Base-by-base conservation (phyloP, 1,140 invertebrate genomes). In the Bactericera cockerelli region DNA sequence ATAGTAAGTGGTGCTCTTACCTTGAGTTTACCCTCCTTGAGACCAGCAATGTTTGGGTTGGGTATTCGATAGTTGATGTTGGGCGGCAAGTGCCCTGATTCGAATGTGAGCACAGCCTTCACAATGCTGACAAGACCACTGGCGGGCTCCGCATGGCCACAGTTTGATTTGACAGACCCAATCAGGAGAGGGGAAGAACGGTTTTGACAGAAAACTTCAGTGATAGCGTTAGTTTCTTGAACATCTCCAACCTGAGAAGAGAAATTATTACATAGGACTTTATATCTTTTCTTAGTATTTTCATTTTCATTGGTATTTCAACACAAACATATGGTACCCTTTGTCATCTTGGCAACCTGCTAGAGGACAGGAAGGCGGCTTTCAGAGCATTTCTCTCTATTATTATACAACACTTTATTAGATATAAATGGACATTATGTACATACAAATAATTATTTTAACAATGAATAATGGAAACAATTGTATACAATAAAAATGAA, bases 141-240 rank as follows among this genome's bases (percentile, higher is more conserved):
- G 1, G 79, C 78, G 24, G 83, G 77, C 69, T 87, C 84, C 21
- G 82, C 75, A 65, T 88, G 84, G 0, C 86, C 86, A 73, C 84
- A 79, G 67, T 87, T 89, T 2, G 82, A 80, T 67, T 87, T 87
- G 1, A 86, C 76, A 1, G 84, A 83, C 1, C 86, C 85, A 62
- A 89, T 78, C 1, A 81, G 67, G 1, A 89, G 71, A 25, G 85
- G 81, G 13, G 64, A 63, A 14, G 69, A 65, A 21, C 80, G 67
- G 21, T 72, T 70, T 24, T 63, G 67, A 61, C 78, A 80, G 65
- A 83, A 80, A 16, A 81, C 72, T 55, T 79, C 73, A 16, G 72
- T 70, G 49, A 85, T 77, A n/a, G 77, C 74, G 60, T 78, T 76
- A 1, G 78, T 67, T 71, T 84, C 83, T 65, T 81, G 75, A 31